Percentiles rank a stretch among this genome's conserved stretches.
These are phyloP conservation scores for Parambassis ranga DNA, from an alignment of 2,797 vertebrate species.

Conservation along the genomic window DNA sequence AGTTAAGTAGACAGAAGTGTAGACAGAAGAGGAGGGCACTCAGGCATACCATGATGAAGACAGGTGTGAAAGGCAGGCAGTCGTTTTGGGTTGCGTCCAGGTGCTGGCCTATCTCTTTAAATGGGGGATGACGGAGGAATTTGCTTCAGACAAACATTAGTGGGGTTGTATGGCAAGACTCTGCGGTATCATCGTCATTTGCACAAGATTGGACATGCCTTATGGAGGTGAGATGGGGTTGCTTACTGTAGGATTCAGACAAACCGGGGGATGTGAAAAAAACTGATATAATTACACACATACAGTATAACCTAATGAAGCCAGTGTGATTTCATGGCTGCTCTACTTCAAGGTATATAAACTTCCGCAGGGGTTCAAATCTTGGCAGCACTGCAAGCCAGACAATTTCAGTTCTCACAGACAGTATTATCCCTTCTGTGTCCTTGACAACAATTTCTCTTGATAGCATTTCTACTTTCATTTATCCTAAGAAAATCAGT, in stretches of 20 bases:
- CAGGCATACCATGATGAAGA: conserved; percentile 39
- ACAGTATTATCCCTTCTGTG: not conserved
- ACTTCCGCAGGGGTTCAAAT: conserved; percentile 7
- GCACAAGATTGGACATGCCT: conserved; percentile 54
- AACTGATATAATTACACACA: conserved; percentile 4
- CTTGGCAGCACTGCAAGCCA: conserved; percentile 7
- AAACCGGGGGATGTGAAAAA: conserved; percentile 14
- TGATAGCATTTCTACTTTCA: conserved; percentile 3
- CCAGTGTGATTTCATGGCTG: conserved; percentile 21
- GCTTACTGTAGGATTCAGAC: not conserved
- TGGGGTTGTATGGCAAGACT: conserved; percentile 50
- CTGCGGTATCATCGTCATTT: conserved; percentile 54
- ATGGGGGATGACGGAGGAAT: conserved; percentile 21
- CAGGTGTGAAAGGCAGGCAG: conserved; percentile 29
- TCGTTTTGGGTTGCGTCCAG: conserved; percentile 63
- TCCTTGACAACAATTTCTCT: conserved; percentile 22
- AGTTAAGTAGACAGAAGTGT: conserved; percentile 33
- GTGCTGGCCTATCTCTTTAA: conserved; percentile 31
- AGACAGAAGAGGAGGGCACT: conserved; percentile 28
- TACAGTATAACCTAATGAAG: conserved; percentile 30
- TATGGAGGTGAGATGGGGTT: conserved; percentile 45
- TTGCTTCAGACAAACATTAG: conserved; percentile 58
- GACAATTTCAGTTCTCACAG: conserved; percentile 9
- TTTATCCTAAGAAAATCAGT: conserved; percentile 2
- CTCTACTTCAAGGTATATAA: conserved; percentile 10